These are phyloP conservation scores for Seladonia tumulorum DNA, from an alignment of 2,888 invertebrate species.

Conservation along the genomic window DNA sequence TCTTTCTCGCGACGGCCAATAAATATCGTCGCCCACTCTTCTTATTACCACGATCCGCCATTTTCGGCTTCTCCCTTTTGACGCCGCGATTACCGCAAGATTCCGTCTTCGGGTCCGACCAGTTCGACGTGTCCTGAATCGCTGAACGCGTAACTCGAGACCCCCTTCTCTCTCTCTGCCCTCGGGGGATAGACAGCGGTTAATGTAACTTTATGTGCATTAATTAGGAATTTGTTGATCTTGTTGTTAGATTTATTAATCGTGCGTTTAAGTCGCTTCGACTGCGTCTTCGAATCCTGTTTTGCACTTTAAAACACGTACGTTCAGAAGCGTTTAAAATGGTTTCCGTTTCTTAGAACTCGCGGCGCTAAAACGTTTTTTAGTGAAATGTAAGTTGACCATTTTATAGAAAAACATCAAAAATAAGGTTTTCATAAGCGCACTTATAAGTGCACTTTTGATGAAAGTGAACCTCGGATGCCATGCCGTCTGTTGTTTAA, in stretches of 20 bases:
- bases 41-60: constrained; percentile 65
- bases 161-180: not conserved
- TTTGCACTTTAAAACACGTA: not conserved
- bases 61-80: constrained; percentile 47
- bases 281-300: not conserved
- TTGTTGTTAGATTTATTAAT: not conserved
- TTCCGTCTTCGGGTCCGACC: constrained; percentile 19
- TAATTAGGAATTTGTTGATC: constrained; percentile 9
- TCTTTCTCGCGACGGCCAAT: constrained; percentile 62
- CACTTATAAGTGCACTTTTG: too few relatives aligned
- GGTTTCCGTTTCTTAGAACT: not conserved
- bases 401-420: too few relatives aligned
- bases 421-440: too few relatives aligned
- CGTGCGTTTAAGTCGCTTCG: not conserved
- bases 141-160: constrained; percentile 10
- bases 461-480: too few relatives aligned
- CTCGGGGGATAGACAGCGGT: not conserved
- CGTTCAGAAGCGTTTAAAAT: not conserved
- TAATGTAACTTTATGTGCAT: constrained; percentile 12
- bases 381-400: too few relatives aligned
- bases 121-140: constrained; percentile 3
- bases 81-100: constrained; percentile 44
- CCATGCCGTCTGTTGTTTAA: too few relatives aligned
- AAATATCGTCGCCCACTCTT: constrained; percentile 71
- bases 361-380: not conserved